These are phyloP conservation scores for Habroteleia sp. DNA, from an alignment of 2,888 invertebrate species.

Conservation along the genomic window DNA sequence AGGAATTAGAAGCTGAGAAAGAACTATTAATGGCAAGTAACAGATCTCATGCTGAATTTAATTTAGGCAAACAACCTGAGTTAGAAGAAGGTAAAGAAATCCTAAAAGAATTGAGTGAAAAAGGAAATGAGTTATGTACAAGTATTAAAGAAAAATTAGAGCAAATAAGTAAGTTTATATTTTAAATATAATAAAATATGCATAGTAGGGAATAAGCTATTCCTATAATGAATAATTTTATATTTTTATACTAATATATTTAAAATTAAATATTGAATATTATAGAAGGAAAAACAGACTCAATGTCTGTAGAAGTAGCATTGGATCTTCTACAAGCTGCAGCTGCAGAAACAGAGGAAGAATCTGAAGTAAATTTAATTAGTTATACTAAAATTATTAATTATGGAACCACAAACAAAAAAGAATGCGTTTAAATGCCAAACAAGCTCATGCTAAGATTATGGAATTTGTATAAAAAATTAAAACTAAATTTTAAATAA, in stretches of 20 bases:
- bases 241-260: too few relatives aligned
- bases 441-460: too few relatives aligned
- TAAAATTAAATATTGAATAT: too few relatives aligned
- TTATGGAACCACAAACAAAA: too few relatives aligned
- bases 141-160: constrained; percentile 89
- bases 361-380: constrained; percentile 86
- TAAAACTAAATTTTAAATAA: too few relatives aligned
- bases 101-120: constrained; percentile 86
- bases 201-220: too few relatives aligned
- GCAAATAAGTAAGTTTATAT: constrained; percentile 86
- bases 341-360: constrained; percentile 95
- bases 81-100: constrained; percentile 88
- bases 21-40: constrained; percentile 94
- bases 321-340: constrained; percentile 94
- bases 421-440: too few relatives aligned
- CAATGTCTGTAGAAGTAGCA: constrained; percentile 91
- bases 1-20: constrained; percentile 90
- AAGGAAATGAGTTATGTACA: constrained; percentile 86
- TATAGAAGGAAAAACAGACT: constrained; percentile 88
- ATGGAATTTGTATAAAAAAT: too few relatives aligned
- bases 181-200: too few relatives aligned
- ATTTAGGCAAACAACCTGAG: constrained; percentile 92
- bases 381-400: too few relatives aligned
- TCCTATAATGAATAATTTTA: too few relatives aligned
- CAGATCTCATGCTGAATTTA: constrained; percentile 94